Base-by-base conservation (phyloP, 2,113 vertebrate species). In the Pseudopodoces humilis region DNA sequence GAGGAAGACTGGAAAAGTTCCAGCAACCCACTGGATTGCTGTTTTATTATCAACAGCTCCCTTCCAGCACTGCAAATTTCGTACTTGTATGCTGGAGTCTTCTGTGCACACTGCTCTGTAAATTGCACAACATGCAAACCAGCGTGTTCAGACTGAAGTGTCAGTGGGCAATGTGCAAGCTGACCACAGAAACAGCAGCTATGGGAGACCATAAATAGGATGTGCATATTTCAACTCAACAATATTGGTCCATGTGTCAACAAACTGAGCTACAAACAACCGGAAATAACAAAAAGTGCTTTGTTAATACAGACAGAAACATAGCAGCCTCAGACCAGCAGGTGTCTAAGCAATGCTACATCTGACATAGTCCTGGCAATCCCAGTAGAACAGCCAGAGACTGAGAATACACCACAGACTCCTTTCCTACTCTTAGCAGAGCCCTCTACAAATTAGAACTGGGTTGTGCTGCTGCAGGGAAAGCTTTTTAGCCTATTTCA, bases 1-100 rank as follows among this genome's bases (percentile, higher is more conserved):
- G 20, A 86, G 79, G 71, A 93, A 90, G 83, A 70, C 37, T 93
- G 94, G 92, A 94, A 80, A 83, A 90, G 63, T 46, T 94, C 93
- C 94, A 96, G 84, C 58, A 91, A 69, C 17, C 55, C 91, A 92
- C 78, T n/a, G 30, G 49, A 85, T 63, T 28, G 67, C 67, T 88
- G 55, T 43, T 92, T 83, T 70, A 85, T 90, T 91, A 87, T 31
- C 78, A 90, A 62, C 74, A 87, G 70, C 58, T 91, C 83, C 59
- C 65, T 92, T 84, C 44, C 46, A 94, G 69, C 56, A 52, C 78
- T 31, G 59, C 37, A 89, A 30, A 80, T 77, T 44, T 94, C 37
- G 11, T 76, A 58, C 67, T 52, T 82, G 55, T 53, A 47, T 10
- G 39, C 67, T 80, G 53, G 43, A 83, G 81, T 52, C 53, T 71